These are phyloP conservation scores for Dicyrtoma fusca DNA, from an alignment of 2,888 invertebrate genomes.

Conservation along the genomic window DNA sequence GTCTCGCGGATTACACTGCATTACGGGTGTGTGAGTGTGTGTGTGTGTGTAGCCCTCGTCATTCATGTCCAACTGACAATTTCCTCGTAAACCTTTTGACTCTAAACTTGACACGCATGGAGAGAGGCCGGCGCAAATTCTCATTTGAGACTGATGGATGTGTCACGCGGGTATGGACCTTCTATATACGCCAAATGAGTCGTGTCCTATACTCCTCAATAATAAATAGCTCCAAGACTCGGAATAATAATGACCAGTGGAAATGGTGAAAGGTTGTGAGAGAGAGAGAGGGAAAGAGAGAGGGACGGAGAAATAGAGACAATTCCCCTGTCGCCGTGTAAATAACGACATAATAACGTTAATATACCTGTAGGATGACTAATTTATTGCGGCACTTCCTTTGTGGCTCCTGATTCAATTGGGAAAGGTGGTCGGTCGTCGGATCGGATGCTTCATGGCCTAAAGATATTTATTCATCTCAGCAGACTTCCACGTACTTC, in stretches of 20 bases:
- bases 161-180: slow-evolving; percentile 28
- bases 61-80: slow-evolving; percentile 33
- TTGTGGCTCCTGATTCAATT: slow-evolving; percentile 38
- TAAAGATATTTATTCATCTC: background rate
- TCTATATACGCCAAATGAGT: slow-evolving; percentile 19
- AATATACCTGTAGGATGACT: slow-evolving; percentile 40
- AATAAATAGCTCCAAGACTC: slow-evolving; percentile 19
- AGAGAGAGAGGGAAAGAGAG: background rate
- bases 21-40: slow-evolving; percentile 1
- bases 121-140: slow-evolving; percentile 1
- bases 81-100: slow-evolving; percentile 32
- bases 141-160: slow-evolving; percentile 24
- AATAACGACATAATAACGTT: slow-evolving; percentile 31
- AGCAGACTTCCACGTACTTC: slow-evolving; percentile 1
- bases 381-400: slow-evolving; percentile 39
- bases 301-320: slow-evolving; percentile 14
- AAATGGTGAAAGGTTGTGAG: slow-evolving; percentile 12
- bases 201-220: slow-evolving; percentile 19
- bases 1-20: background rate
- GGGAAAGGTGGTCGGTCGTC: slow-evolving; percentile 19
- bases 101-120: slow-evolving; percentile 19
- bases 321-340: slow-evolving; percentile 21
- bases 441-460: slow-evolving; percentile 1
- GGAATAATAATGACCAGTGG: slow-evolving; percentile 21
- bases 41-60: slow-evolving; percentile 15